Base-by-base conservation (phyloP, 2,888 invertebrate species). In the Nysson spinosus region DNA sequence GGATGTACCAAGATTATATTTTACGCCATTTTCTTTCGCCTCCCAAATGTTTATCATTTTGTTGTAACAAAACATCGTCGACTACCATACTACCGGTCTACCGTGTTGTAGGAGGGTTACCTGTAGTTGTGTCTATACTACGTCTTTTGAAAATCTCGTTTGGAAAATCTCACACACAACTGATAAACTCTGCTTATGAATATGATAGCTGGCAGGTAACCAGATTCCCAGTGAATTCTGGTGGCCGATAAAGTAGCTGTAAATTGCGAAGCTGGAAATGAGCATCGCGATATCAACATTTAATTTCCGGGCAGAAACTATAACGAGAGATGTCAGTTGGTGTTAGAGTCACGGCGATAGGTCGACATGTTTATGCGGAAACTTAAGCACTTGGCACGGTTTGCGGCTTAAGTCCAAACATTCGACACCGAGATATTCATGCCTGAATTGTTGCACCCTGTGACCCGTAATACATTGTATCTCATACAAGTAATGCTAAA, bases 351-450 rank as follows among this genome's bases (percentile, higher is more conserved):
- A n/a, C n/a, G n/a, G 55, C 49, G 47, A 37, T 37, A 14, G 28
- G 30, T 22, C 39, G 44, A 50, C 47, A 39, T 74, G 63, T 75
- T 71, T 75, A 75, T 71, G 71, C 60, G 42, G 50, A 54, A 73
- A 73, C 63, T 75, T 63, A 44, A 56, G 52, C 55, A 30, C 42
- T 57, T 54, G 19, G 3, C 9, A 19, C 37, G 9, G 9, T 19
- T 6, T 19, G 37, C 37, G 17, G 30, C 28, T 56, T 42, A 26
- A 34, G 19, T 20, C 34, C 26, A 19, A 47, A 16, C 34, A 26
- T 42, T 56, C 40, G 40, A 42, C 47, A 12, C 17, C 12, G 32
- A 9, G 40, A 26, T 37, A 24, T 47, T 12, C 40, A 34, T 19
- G 47, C 9, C 11, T 11, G 43, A 54, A 54, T 37, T 24, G 19